A percentile compares a stretch with the other conserved stretches of the same genome.
These are phyloP conservation scores for Rhegmatorhina hoffmannsi DNA, from an alignment of 2,113 vertebrate genomes.

Conservation along the genomic window DNA sequence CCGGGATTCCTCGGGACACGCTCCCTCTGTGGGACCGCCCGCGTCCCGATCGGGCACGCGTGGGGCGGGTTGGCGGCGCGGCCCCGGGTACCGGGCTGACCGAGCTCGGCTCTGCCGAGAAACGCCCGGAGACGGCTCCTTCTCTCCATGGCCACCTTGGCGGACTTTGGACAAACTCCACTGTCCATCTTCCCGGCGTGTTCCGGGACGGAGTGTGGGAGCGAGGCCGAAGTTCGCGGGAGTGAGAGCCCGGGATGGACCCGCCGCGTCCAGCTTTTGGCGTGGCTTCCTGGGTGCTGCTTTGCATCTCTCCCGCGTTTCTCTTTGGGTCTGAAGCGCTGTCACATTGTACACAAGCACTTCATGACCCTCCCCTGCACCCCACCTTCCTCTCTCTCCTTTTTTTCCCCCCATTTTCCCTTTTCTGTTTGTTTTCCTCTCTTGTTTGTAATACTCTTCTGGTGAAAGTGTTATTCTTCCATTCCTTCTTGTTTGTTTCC, in stretches of 20 bases:
- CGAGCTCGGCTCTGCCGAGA: not conserved
- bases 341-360: not conserved
- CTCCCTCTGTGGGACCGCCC: not conserved
- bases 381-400: too few species aligned
- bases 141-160: rapidly evolving
- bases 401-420: rapidly evolving
- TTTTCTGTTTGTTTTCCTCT: not conserved
- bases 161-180: not conserved
- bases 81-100: rapidly evolving
- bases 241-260: not conserved
- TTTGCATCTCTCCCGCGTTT: not conserved
- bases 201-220: not conserved
- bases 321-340: not conserved
- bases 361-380: not conserved
- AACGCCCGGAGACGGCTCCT: rapidly evolving
- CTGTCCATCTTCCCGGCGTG: not conserved
- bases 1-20: rapidly evolving
- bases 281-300: rapidly evolving
- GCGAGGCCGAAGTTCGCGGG: not conserved
- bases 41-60: not conserved
- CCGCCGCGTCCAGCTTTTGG: not conserved
- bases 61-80: not conserved
- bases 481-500: not conserved
- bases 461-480: not conserved
- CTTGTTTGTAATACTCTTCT: not conserved